These are phyloP conservation scores for Melopsittacus undulatus DNA, from an alignment of 2,797 vertebrate species.

Conservation along the genomic window DNA sequence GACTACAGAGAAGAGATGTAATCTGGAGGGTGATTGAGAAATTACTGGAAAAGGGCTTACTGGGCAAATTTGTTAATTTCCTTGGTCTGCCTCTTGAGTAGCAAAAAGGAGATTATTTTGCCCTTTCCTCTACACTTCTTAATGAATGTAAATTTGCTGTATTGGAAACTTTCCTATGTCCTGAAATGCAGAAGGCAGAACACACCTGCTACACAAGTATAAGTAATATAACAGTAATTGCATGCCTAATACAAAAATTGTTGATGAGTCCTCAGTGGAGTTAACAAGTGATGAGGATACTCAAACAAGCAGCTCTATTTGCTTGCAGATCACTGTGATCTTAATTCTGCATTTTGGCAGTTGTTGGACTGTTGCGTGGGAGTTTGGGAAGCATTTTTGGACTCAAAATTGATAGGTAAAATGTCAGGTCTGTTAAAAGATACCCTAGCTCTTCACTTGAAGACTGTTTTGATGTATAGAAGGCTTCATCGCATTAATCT, in stretches of 20 bases:
- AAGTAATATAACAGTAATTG: constrained; percentile 2
- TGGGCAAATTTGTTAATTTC: background rate
- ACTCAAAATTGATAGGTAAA: background rate
- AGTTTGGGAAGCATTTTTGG: background rate
- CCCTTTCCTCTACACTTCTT: background rate
- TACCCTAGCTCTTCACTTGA: background rate
- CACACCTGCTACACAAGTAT: background rate
- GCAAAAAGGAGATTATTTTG: background rate
- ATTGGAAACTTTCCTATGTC: background rate
- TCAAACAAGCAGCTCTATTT: background rate
- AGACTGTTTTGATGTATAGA: background rate
- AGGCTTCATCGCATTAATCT: background rate
- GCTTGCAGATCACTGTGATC: background rate
- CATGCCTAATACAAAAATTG: background rate
- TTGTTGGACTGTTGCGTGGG: background rate
- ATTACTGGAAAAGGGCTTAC: background rate
- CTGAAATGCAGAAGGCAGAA: constrained; percentile 9
- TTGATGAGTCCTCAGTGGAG: constrained; percentile 18
- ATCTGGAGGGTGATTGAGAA: background rate
- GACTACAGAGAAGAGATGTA: background rate
- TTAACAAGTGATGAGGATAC: background rate
- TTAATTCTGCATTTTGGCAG: background rate
- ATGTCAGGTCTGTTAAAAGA: background rate
- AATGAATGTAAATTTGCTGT: background rate
- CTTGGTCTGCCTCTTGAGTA: background rate